Evolutionary conservation across 1,140 invertebrate genomes (phyloP).

Genomic region (Drosophila quadrilineata): DNA sequence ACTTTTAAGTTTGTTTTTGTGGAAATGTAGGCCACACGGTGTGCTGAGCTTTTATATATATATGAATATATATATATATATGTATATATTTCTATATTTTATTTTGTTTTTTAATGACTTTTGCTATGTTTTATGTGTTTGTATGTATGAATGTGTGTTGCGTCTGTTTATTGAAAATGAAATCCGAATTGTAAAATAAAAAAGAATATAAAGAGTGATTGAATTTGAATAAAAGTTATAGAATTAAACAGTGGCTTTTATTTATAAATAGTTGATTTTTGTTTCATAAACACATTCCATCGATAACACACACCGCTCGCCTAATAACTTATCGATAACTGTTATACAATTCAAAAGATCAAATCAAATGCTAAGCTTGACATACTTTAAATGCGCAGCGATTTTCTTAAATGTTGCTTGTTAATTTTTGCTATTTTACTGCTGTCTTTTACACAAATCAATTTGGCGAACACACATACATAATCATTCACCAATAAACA

Average conservation of each 20-base stretch:
- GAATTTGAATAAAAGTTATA: slow-evolving; percentile 22
- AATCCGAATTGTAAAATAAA: slow-evolving; percentile 10
- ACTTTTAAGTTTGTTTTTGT: too few species aligned
- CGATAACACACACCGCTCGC: slow-evolving; percentile 11
- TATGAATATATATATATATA: slow-evolving; percentile 6
- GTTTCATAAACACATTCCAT: too few species aligned
- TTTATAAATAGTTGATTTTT: too few species aligned
- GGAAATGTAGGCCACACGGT: slow-evolving; percentile 41
- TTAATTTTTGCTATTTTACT: slow-evolving; percentile 43
- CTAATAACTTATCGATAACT: slow-evolving; percentile 14
- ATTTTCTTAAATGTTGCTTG: not conserved
- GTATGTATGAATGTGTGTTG: slow-evolving; percentile 24
- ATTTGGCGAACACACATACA: slow-evolving; percentile 45
- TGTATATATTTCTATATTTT: too few species aligned
- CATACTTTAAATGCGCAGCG: slow-evolving; percentile 40
- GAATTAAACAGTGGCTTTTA: too few species aligned
- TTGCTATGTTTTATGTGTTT: too few species aligned
- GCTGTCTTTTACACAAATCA: slow-evolving; percentile 64
- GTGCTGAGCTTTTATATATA: slow-evolving; percentile 31
- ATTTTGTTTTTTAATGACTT: too few species aligned
- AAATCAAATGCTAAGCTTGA: slow-evolving; percentile 38
- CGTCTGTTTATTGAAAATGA: slow-evolving; percentile 21
- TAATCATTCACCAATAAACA: slow-evolving; percentile 19
- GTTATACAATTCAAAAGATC: slow-evolving; percentile 10
- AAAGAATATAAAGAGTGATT: not conserved